Conservation (phyloP, 2,113 vertebrate genomes). For the Barnardius zonarius region DNA sequence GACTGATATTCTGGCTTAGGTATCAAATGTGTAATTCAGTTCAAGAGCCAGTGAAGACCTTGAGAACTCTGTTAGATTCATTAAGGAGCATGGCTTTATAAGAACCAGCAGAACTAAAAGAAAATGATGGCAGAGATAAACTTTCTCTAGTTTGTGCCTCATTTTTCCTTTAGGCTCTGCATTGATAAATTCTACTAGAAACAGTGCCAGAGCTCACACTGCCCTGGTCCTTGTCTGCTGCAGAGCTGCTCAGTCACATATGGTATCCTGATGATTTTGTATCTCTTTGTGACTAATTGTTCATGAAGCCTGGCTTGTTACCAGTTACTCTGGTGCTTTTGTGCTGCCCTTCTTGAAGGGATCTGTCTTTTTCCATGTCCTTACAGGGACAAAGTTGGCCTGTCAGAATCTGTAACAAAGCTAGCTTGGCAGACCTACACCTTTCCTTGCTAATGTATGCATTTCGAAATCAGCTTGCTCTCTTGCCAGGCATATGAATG, state of each 20-base stretch:
- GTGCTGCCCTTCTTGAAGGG: neutral
- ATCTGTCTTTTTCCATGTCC: neutral
- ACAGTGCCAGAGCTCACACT: neutral
- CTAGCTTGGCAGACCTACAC: neutral
- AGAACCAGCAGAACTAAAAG: neutral
- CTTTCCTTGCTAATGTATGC: neutral
- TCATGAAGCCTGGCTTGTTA: neutral
- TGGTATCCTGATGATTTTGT: neutral
- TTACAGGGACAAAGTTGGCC: neutral
- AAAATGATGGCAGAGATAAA: neutral
- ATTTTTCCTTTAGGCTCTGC: neutral
- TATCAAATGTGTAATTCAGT: neutral
- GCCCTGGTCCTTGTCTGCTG: neutral
- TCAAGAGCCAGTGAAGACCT: neutral
- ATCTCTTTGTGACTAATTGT: neutral
- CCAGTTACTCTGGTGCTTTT: neutral
- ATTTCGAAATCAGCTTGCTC: neutral
- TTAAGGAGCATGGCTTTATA: neutral
- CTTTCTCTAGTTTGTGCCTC: neutral
- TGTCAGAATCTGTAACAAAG: neutral
- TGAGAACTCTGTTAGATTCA: neutral
- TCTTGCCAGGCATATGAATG: neutral
- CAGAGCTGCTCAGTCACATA: neutral
- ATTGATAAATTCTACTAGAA: neutral
- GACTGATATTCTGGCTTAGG: neutral